Base-by-base conservation (phyloP, 1,140 invertebrate species). In the Dendroctonus ponderosae region DNA sequence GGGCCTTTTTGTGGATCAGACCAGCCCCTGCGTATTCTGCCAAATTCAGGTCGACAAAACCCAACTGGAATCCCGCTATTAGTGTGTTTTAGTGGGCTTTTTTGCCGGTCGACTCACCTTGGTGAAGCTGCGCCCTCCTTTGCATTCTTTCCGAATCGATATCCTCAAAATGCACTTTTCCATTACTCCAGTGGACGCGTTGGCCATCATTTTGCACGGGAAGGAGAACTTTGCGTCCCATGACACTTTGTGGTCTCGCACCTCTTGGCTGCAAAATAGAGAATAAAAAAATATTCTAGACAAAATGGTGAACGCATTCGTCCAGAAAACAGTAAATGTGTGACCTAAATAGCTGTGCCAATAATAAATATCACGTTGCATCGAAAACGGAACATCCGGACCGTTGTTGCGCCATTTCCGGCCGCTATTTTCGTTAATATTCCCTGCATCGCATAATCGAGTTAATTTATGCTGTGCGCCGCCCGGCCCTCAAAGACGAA, bases 1-100 rank as follows among this genome's bases (percentile, higher is more conserved):
- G 85, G 79, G 91, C 97, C 69, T 92, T 87, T 68, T 92, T 85
- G 67, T 86, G 86, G 49, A 89, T 90, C 66, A 89, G 83, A 9
- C 94, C 95, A n/a, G 93, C 89, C 67, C 96, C 96, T 44, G 96
- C 96, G 82, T 94, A 94, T 83, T 98, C 94, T 40, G 96, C 92
- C 72, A 99, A 84, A 83, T 99, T 97, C 67, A 98, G 82, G 81
- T 98, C 96, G 68, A 91, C 94, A 84, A 96, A 99, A 42, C 97
- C 97, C 65, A 99, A 85, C 82, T 98, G 98, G 12, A 54, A 65
- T n/a, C 11, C 40, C 26, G 39, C 54, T 3, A 26, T 26, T 3
- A 26, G 26, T 26, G 26, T 26, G 26, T 26, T 26, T 26, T 26
- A 26, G 26, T 26, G 7, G 51, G 40, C 50, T 14, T n/a, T 40